Base-by-base conservation (phyloP, 2,888 invertebrate genomes). In the Timandra comae region DNA sequence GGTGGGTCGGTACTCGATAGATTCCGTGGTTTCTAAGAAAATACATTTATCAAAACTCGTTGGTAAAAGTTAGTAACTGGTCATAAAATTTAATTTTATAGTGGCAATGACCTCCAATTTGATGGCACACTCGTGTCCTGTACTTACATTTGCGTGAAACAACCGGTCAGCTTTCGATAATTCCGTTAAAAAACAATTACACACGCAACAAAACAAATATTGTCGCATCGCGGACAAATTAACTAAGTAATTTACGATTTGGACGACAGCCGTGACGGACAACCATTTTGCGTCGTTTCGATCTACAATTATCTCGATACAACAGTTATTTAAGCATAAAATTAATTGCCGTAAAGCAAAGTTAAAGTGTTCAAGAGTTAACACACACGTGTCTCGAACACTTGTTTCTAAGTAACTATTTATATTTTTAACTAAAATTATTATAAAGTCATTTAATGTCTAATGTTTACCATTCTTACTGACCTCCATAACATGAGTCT, bases 251-350 rank as follows among this genome's bases (percentile, higher is more conserved):
- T 48, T 44, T 44, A 49, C 45, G 41, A 51, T 52, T 47, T 38
- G 21, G 40, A 38, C 35, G 46, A 49, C 49, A 48, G 45, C 51
- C 55, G 51, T 52, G 49, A 49, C 44, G 33, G 47, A n/a, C 45
- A 51, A 40, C 31, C 35, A 39, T 42, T 46, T 46, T 39, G 42
- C 41, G 43, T 37, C 46, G 38, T 43, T 46, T 43, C 43, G 35
- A 41, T 46, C 40, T 46, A 49, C 35, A 46, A 49, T 42, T 46
- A 44, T 42, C 31, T 32, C 36, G 42, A 42, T 35, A 41, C 33
- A 42, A 49, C 49, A 43, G 46, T 49, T 49, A 46, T 43, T 33
- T 31, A 43, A 36, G 33, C 41, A 42, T 49, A 41, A 46, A 46
- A 35, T 29, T 46, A 44, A 49, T 49, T 43, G 42, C 32, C 26